Base-by-base conservation (phyloP, 1,140 invertebrate genomes). In the Achroia grisella region DNA sequence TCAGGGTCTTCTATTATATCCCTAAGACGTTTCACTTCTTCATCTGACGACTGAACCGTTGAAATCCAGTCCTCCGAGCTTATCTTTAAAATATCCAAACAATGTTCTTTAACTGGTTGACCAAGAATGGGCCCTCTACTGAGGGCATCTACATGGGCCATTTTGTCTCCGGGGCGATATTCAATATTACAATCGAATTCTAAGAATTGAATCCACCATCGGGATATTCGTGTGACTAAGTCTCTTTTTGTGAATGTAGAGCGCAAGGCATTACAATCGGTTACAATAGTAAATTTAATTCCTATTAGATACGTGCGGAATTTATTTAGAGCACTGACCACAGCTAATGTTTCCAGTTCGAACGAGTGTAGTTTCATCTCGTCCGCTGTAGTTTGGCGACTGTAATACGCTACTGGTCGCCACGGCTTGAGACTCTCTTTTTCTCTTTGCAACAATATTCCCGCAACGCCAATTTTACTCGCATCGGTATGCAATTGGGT, bases 341-440 rank as follows among this genome's bases (percentile, higher is more conserved):
- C 32, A 3, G 32, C 32, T 12, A 12, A 10, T 12, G 32, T 34
- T 10, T 34, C n/a, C 2, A 34, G 32, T 8, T 34, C 72, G 29
- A 71, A 80, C 1, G 70, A 71, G 47, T 77, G 74, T 13, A 29
- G 28, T 40, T 79, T 78, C 10, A 52, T 35, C 44, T 76, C 62
- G 15, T 44, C 45, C 1, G 39, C 34, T 1, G 62, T 48, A 0
- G 67, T 76, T 15, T 62, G 51, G n/a, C 56, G 28, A 47, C 69
- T 75, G 32, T 56, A 82, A 46, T 81, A 81, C 14, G 44, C 55
- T 1, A 86, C 61, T 0, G 63, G 62, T 13, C 59, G 28, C 28
- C 44, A 51, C n/a, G 28, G n/a, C n/a, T n/a, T n/a, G n/a, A n/a
- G 5, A 27, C 36, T 23, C 1, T 9, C 30, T 10, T 9, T 4